Percentiles rank a stretch among this genome's conserved stretches.
These are phyloP conservation scores for Heliconius sara DNA, from an alignment of 2,888 invertebrate species.

Conservation along the genomic window DNA sequence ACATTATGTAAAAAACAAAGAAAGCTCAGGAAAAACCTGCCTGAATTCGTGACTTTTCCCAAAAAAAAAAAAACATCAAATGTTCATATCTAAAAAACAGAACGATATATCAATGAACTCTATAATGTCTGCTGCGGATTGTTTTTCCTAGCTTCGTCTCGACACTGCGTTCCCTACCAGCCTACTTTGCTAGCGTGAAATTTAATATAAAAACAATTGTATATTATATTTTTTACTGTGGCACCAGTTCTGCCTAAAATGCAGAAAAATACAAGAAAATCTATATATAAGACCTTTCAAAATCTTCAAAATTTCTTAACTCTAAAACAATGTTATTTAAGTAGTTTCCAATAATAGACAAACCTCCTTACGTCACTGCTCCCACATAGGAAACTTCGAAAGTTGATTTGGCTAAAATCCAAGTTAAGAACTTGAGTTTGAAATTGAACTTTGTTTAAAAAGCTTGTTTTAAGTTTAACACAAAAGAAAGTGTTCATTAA, in stretches of 20 bases:
- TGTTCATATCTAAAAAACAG: no score
- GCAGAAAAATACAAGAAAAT: neutral
- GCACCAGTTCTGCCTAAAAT: neutral
- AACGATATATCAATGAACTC: no score
- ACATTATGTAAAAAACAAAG: no score
- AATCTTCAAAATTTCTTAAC: neutral
- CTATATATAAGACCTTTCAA: neutral
- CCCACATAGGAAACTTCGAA: neutral
- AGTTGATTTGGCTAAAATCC: conserved; percentile 8
- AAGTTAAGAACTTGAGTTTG: neutral
- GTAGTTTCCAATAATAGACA: neutral
- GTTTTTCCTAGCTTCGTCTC: no score
- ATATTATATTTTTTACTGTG: neutral
- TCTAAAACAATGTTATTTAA: neutral
- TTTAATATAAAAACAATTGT: no score
- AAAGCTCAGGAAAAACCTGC: no score
- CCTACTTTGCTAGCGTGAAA: no score
- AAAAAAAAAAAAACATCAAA: no score
- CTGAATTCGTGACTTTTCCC: no score
- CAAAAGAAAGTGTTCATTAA: neutral
- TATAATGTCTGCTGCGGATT: no score
- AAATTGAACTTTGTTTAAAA: neutral
- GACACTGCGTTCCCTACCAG: no score
- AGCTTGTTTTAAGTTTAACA: neutral
- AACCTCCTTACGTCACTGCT: neutral